Evolutionary conservation across 2,888 invertebrate species (phyloP).

Genomic region (Hydriomena furcata): DNA sequence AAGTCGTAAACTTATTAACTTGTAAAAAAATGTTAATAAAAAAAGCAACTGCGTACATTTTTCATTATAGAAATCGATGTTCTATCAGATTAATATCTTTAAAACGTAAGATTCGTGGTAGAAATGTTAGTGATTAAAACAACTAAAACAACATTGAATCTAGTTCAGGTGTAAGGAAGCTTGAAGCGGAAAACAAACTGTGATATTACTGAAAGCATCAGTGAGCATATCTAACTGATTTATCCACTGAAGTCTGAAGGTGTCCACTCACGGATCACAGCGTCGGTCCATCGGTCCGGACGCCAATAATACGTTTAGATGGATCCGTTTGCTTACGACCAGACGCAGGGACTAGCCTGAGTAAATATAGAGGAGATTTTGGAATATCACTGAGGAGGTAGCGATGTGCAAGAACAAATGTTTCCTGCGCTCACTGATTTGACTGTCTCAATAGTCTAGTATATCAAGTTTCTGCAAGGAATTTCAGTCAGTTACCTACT

Average conservation of each 20-base stretch:
- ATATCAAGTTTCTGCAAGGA: not conserved
- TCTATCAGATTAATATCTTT: too few species aligned
- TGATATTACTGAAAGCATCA: conserved; percentile 6
- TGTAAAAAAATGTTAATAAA: too few species aligned
- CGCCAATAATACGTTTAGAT: conserved; percentile 30
- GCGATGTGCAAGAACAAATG: conserved; percentile 15
- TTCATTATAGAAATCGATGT: too few species aligned
- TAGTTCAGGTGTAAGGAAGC: conserved; percentile 3
- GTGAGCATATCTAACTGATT: conserved; percentile 16
- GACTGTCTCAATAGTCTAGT: conserved; percentile 7
- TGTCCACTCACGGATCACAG: conserved; percentile 28
- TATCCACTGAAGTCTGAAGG: conserved; percentile 23
- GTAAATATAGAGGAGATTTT: conserved; percentile 53
- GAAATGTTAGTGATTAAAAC: too few species aligned
- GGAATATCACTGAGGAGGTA: conserved; percentile 5
- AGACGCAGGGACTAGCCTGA: conserved; percentile 54
- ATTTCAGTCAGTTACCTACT: not conserved
- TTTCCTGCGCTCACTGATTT: not conserved
- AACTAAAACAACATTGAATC: too few species aligned
- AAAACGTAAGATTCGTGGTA: too few species aligned
- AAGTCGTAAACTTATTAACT: too few species aligned
- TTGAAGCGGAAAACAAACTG: conserved; percentile 28
- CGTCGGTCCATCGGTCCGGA: conserved; percentile 13
- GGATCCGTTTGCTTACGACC: conserved; percentile 42
- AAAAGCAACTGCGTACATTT: too few species aligned